Evolutionary conservation across 2,888 invertebrate genomes (phyloP).

Genomic region (Trissolcus brochymenae): DNA sequence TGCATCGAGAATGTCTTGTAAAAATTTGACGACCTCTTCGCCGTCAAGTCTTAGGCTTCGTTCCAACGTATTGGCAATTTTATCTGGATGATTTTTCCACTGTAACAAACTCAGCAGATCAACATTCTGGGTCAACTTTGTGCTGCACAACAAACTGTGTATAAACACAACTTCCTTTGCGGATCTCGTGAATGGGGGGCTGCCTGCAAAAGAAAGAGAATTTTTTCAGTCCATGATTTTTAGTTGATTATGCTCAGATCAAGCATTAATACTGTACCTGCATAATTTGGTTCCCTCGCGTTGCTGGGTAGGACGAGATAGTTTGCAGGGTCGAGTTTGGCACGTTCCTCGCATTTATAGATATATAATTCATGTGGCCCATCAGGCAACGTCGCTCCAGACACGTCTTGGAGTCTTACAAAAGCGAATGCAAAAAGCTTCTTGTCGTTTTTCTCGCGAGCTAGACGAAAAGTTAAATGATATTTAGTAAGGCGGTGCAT

Average conservation of each 20-base stretch:
- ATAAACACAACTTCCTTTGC: slow-evolving; percentile 90
- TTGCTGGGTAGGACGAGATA: slow-evolving; percentile 77
- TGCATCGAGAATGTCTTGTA: slow-evolving; percentile 95
- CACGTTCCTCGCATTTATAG: slow-evolving; percentile 92
- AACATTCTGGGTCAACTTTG: slow-evolving; percentile 96
- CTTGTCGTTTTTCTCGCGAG: slow-evolving; percentile 92
- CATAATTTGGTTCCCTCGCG: slow-evolving; percentile 69
- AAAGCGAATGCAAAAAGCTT: slow-evolving; percentile 95
- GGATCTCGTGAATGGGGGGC: slow-evolving; percentile 82
- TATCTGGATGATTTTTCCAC: slow-evolving; percentile 93
- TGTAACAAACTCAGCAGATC: slow-evolving; percentile 92
- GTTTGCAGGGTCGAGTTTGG: slow-evolving; percentile 80
- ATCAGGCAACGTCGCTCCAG: slow-evolving; percentile 92
- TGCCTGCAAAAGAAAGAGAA: slow-evolving; percentile 58
- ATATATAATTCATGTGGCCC: slow-evolving; percentile 93
- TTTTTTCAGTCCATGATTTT: not conserved
- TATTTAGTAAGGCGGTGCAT: not conserved
- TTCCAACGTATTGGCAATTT: slow-evolving; percentile 89
- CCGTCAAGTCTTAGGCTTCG: slow-evolving; percentile 88
- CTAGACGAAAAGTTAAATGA: slow-evolving; percentile 74
- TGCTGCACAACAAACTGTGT: slow-evolving; percentile 91
- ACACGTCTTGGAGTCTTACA: slow-evolving; percentile 91
- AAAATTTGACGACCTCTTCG: slow-evolving; percentile 95
- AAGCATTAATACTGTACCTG: slow-evolving; percentile 59
- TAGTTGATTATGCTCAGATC: too few relatives aligned